These are phyloP conservation scores for Eptesicus fuscus DNA, from an alignment of 2,113 vertebrate species.

Conservation along the genomic window DNA sequence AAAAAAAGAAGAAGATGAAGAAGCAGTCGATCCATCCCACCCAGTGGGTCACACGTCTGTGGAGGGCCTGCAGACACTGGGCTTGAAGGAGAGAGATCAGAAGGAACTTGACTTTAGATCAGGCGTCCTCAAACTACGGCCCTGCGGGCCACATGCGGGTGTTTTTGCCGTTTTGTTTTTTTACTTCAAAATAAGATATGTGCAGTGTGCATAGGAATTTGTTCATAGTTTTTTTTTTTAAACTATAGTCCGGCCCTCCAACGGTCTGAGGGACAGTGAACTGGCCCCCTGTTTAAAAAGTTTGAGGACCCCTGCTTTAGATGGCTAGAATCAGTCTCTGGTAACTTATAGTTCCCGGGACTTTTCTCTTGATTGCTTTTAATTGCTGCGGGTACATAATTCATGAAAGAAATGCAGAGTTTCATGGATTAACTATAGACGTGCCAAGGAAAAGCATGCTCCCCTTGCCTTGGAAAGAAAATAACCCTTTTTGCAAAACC, in stretches of 20 bases:
- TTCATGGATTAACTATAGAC: neutral
- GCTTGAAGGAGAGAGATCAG: neutral
- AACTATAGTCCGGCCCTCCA: too few relatives aligned
- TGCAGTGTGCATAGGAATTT: too few relatives aligned
- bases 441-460: neutral
- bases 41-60: rapidly evolving
- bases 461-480: neutral
- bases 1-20: too few relatives aligned
- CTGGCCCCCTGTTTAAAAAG: too few relatives aligned
- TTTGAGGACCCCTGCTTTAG: too few relatives aligned
- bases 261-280: too few relatives aligned
- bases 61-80: neutral
- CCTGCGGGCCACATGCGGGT: too few relatives aligned
- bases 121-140: too few relatives aligned
- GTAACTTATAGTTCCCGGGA: neutral
- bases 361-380: neutral
- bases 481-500: neutral
- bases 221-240: too few relatives aligned
- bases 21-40: rapidly evolving
- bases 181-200: too few relatives aligned
- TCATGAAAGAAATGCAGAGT: neutral
- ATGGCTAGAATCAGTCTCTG: neutral
- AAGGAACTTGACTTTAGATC: neutral
- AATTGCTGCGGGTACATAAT: neutral
- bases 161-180: too few relatives aligned